A percentile compares a stretch with the other conserved stretches of the same genome.
Evolutionary conservation across 2,888 invertebrate genomes (phyloP).

Genomic region (Omphaloscelis lunosa): DNA sequence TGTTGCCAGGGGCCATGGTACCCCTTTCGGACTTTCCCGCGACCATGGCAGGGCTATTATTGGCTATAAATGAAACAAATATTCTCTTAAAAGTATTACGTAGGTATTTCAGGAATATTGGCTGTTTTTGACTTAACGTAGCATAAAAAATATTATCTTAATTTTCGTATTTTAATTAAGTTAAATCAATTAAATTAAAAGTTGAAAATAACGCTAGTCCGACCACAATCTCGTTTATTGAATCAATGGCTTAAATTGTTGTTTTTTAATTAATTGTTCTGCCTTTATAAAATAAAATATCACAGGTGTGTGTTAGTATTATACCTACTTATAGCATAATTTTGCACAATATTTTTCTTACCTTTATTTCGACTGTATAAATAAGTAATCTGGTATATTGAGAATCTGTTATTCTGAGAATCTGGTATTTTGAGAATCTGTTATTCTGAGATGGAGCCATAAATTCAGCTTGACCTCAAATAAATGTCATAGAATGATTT

Average conservation of each 20-base stretch:
- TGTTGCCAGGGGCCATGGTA: no score
- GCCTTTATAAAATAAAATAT: conserved; percentile 1
- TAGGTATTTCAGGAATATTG: neutral
- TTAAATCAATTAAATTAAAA: neutral
- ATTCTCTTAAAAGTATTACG: no score
- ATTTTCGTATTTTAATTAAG: neutral
- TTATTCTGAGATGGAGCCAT: no score
- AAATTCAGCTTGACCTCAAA: conserved; percentile 10
- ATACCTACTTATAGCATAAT: conserved; percentile 4
- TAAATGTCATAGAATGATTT: conserved; percentile 16
- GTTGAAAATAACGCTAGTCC: neutral
- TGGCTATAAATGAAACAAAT: no score
- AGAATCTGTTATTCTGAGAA: no score
- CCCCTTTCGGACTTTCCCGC: no score
- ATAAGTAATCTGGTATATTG: no score
- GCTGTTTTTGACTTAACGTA: neutral
- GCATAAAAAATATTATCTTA: neutral
- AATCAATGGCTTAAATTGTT: conserved; percentile 1
- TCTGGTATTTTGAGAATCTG: no score
- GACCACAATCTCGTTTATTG: conserved; percentile 28
- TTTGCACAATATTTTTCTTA: conserved; percentile 12
- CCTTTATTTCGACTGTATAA: no score
- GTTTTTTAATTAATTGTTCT: neutral
- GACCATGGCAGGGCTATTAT: no score
- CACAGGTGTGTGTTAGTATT: conserved; percentile 22